A percentile compares a stretch with the other conserved stretches of the same genome.
Evolutionary conservation across 2,113 vertebrate genomes (phyloP).

Genomic region (Tragelaphus imberbis): DNA sequence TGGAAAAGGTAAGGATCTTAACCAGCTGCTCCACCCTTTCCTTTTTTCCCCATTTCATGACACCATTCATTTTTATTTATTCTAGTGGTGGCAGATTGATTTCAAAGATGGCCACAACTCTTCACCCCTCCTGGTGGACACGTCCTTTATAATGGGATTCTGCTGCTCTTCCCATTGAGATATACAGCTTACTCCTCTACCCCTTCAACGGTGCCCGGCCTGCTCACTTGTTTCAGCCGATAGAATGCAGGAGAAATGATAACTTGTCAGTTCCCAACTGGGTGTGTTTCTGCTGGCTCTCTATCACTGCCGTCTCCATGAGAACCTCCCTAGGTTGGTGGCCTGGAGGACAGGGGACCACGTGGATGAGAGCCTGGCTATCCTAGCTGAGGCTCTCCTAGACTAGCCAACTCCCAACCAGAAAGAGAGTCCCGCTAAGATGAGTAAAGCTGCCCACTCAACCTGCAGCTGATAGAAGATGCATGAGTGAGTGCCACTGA

Average conservation of each 20-base stretch:
- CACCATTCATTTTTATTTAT: neutral
- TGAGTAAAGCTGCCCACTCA: neutral
- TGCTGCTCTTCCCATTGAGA: neutral
- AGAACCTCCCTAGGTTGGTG: neutral
- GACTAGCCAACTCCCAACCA: neutral
- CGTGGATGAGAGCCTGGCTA: accelerated
- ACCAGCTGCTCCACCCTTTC: neutral
- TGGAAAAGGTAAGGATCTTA: neutral
- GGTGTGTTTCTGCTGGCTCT: neutral
- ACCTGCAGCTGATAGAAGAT: too few relatives aligned
- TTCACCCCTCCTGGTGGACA: neutral
- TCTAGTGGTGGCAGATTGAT: neutral
- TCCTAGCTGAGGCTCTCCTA: neutral
- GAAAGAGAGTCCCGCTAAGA: neutral
- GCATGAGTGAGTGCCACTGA: neutral
- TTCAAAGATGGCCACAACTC: neutral
- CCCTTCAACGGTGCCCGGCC: neutral
- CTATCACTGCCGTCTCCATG: too few relatives aligned
- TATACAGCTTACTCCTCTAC: neutral
- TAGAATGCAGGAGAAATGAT: neutral
- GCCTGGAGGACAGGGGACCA: neutral
- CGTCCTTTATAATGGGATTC: neutral
- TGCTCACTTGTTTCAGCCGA: neutral
- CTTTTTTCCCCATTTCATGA: neutral
- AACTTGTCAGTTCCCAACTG: accelerated